Percentiles rank a stretch among this genome's conserved stretches.
phyloP scores from a whole-genome alignment of 2,888 invertebrate species.

The Tineola bisselliella region DNA sequence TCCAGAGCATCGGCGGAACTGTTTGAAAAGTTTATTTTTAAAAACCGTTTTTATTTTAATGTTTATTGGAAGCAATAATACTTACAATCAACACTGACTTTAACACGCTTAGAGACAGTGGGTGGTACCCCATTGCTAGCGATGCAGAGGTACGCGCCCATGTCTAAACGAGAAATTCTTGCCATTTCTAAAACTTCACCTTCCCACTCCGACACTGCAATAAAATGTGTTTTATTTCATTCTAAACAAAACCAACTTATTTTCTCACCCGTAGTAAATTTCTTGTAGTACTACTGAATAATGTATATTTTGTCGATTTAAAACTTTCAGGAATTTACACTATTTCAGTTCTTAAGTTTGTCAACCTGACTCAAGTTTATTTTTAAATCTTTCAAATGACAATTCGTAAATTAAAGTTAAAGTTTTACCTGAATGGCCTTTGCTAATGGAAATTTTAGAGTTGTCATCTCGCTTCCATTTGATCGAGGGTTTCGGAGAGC shows the following conservation, averaged over 20 bases:
- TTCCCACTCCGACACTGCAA: conserved; percentile 83
- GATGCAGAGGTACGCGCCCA: conserved; percentile 93
- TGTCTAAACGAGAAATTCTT: conserved; percentile 85
- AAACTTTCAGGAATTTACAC: neutral
- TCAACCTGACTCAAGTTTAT: neutral
- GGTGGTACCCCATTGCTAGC: conserved; percentile 91
- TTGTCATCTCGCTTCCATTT: conserved; percentile 93
- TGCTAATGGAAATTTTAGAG: conserved; percentile 86
- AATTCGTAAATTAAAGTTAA: neutral
- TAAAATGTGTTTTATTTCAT: conserved; percentile 15
- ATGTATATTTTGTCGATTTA: conserved; percentile 6
- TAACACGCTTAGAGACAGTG: conserved; percentile 89
- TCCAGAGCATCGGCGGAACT: conserved; percentile 94
- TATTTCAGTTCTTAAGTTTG: neutral
- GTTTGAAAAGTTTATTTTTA: conserved; percentile 22
- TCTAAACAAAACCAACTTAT: conserved; percentile 3
- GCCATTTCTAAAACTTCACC: conserved; percentile 85
- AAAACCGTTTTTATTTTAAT: conserved; percentile 19
- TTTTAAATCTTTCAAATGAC: neutral
- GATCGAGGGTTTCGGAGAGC: conserved; percentile 87
- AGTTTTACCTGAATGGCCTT: conserved; percentile 77
- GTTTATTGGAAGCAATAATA: conserved; percentile 29
- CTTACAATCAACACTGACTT: conserved; percentile 95
- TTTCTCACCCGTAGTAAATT: neutral
- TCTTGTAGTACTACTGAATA: neutral